Evolutionary conservation across 92 coral and sea anemone genomes (phyloP), one percentile per base, ranked within the genome.

Genomic region (Epizoanthus ramosus): DNA sequence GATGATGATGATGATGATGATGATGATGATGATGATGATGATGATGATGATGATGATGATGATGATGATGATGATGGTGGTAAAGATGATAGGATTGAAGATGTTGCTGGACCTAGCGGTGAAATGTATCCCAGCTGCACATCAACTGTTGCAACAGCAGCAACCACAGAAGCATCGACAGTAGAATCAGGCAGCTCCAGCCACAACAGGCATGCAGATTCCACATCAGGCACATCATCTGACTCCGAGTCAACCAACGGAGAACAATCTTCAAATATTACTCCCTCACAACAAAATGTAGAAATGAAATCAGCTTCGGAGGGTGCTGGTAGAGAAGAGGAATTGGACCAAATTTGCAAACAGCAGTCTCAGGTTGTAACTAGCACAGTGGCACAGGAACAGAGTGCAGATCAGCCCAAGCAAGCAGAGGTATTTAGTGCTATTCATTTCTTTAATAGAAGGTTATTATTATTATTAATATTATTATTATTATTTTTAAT

Each of bases 41-140:
- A n/a, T n/a, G n/a, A n/a, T n/a, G n/a, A n/a, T 80, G 95, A 87
- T 45, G 89, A 89, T 39, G 93, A 87, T 68, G 85, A 85, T 2
- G 91, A 28, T 28, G 31, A 28, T 28, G 31, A 28, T 28, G 31
- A 28, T 28, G 31, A 28, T 28, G 31, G 2, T 80, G 95, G 84
- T 56, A 88, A 89, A 37, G 93, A 87, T 68, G 85, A 85, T 2
- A 89, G 76, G 3, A 63, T 79, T 45, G 83, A 87, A 9, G 53
- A 57, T 35, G 89, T 85, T 22, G 75, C 82, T 61, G 87, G 83
- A 37, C 67, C 57, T 1, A 31, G 45, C 9, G 67, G 67, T 74
- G 79, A 68, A 76, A 35, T 72, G 8, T 57, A 31, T 28, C 14
- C 35, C 39, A 3, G 64, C 57, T 0, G 37, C 65, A 52, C 87